phyloP scores from a whole-genome alignment of 1,140 invertebrate genomes.

The Metopolophium dirhodum region DNA sequence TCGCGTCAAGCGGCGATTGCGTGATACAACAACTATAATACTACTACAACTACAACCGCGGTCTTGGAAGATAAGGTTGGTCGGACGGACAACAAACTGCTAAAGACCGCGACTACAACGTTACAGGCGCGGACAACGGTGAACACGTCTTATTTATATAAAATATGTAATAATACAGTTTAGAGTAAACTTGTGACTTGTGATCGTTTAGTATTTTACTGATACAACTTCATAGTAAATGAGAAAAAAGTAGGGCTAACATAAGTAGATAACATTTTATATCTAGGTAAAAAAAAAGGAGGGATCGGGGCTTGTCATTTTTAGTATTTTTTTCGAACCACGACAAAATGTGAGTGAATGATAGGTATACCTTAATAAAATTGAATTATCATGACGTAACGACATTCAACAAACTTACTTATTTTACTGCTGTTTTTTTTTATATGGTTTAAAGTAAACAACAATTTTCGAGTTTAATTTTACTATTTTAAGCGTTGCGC shows the following conservation, averaged over 20 bases:
- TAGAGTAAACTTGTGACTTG: too few relatives aligned
- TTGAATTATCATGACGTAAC: neutral
- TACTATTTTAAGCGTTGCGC: constrained; percentile 7
- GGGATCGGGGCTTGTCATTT: neutral
- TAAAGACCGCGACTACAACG: neutral
- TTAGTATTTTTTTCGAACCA: neutral
- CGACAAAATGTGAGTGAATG: neutral
- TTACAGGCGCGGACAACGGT: too few relatives aligned
- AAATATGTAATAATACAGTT: too few relatives aligned
- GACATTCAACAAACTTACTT: neutral
- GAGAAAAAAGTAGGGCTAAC: neutral
- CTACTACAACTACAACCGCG: too few relatives aligned
- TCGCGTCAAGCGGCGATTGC: neutral
- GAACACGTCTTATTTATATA: neutral
- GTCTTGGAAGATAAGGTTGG: neutral
- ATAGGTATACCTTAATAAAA: neutral
- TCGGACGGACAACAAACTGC: too few relatives aligned
- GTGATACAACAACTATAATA: neutral
- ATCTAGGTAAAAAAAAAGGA: neutral
- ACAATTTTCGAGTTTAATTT: neutral
- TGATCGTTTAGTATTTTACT: neutral
- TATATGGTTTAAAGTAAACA: neutral
- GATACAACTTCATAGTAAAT: neutral
- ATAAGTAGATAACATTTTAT: neutral
- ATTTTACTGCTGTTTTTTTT: neutral